Conservation (phyloP, 2,113 vertebrate genomes). For the Spermophilus dauricus region DNA sequence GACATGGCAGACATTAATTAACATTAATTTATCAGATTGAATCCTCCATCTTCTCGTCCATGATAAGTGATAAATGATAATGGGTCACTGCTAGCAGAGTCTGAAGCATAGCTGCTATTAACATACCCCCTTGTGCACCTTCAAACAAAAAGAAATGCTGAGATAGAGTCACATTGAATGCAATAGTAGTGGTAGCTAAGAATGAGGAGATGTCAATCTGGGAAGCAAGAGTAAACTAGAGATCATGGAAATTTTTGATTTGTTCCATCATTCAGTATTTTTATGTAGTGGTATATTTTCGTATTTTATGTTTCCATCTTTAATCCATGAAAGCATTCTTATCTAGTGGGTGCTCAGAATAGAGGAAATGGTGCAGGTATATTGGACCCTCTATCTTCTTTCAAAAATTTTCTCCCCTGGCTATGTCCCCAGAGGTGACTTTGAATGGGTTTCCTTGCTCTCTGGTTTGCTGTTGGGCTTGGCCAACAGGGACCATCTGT, state of each 20-base stretch:
- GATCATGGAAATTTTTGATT: neutral
- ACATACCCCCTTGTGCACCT: neutral
- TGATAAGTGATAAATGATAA: neutral
- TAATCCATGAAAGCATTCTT: neutral
- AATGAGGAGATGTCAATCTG: too few relatives aligned
- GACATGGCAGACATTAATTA: neutral
- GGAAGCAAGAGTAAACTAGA: neutral
- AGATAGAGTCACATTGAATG: rapidly evolving
- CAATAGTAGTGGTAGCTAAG: neutral
- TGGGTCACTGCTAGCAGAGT: neutral
- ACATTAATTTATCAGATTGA: neutral
- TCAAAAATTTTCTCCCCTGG: rapidly evolving
- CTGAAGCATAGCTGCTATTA: neutral
- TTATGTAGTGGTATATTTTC: neutral
- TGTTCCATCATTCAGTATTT: neutral
- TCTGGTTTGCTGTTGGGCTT: neutral
- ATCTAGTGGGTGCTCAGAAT: neutral
- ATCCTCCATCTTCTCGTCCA: neutral
- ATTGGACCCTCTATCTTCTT: rapidly evolving
- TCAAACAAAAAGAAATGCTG: neutral
- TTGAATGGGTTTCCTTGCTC: neutral
- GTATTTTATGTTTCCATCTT: neutral
- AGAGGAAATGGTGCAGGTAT: rapidly evolving
- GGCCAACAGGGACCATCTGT: rapidly evolving
- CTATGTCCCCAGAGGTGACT: rapidly evolving